A percentile compares a stretch with the other conserved stretches of the same genome.
Conservation (phyloP, 2,888 invertebrate species). For the Matsumyia berberina region DNA sequence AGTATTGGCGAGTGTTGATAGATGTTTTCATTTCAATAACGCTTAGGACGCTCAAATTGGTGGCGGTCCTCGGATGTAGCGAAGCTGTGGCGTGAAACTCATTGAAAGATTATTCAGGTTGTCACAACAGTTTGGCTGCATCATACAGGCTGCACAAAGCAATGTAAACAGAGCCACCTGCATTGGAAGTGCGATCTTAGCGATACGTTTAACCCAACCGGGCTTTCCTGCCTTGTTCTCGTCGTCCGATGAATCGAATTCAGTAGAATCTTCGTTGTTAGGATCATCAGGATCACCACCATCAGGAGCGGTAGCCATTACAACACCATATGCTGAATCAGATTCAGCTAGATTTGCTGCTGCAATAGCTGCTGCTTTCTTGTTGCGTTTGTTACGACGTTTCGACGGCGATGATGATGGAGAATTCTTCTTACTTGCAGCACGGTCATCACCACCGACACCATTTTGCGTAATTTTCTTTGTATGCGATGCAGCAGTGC, state of each 20-base stretch:
- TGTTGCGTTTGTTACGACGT: conserved; percentile 65
- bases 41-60: conserved; percentile 86
- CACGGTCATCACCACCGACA: conserved; percentile 41
- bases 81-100: conserved; percentile 89
- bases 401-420: conserved; percentile 63
- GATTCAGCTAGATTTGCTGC: conserved; percentile 56
- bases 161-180: conserved; percentile 89
- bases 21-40: conserved; percentile 57
- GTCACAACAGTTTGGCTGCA: conserved; percentile 91
- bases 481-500: conserved; percentile 84
- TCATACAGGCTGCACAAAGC: conserved; percentile 88
- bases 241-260: conserved; percentile 77
- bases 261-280: conserved; percentile 78
- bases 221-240: conserved; percentile 77
- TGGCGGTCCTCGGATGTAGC: conserved; percentile 91
- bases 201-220: conserved; percentile 88
- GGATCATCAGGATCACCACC: conserved; percentile 72
- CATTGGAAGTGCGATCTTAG: conserved; percentile 89
- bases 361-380: conserved; percentile 52
- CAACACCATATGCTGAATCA: conserved; percentile 48
- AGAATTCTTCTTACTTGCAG: conserved; percentile 73
- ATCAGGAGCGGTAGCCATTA: conserved; percentile 53
- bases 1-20: conserved; percentile 48
- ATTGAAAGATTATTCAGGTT: conserved; percentile 89
- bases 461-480: conserved; percentile 77